Base-by-base conservation (phyloP, 2,797 vertebrate species). In the Peromyscus eremicus region DNA sequence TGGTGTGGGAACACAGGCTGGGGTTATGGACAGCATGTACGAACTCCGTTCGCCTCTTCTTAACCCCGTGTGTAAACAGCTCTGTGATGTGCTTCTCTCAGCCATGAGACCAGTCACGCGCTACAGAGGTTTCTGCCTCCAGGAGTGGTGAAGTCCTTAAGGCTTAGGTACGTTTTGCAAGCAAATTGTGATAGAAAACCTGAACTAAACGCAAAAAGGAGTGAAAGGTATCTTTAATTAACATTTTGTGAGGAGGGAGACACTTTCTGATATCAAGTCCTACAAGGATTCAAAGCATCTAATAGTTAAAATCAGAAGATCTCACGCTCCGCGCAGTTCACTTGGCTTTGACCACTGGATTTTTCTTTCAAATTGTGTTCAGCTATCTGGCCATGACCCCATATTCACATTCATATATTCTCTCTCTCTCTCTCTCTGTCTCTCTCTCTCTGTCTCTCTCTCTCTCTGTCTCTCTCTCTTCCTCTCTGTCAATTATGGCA, bases 101-200 rank as follows among this genome's bases (percentile, higher is more conserved):
- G 19, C 11, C 25, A 40, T 27, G 43, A 91, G 60, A 71, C n/a
- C 7, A 75, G 60, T 9, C n/a, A 92, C 21, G 49, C 52, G 46
- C 79, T 73, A 52, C 80, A 84, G 80, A 95, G 87, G 90, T 25
- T 60, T 85, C 84, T 93, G 49, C 71, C 92, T 57, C 57, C 2
- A 4, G 49, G 46, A 62, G 75, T 55, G 16, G 34, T 55, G 10
- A 94, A n/a, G 14, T 89, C 82, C 95, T 94, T 32, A 52, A 77
- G 49, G 25, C 76, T 40, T 73, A 34, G 21, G 66, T 89, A 90
- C 75, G 27, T 94, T 89, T 76, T 79, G 25, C 52, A 89, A 89
- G 43, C 27, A 91, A 46, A 91, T 52, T 92, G 70, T 68, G 62
- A 27, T 34, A 95, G 82, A 82, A 97, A 86, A 94, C 32, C 40